Conservation (phyloP, 2,888 invertebrate species). For the Sympetrum striolatum region DNA sequence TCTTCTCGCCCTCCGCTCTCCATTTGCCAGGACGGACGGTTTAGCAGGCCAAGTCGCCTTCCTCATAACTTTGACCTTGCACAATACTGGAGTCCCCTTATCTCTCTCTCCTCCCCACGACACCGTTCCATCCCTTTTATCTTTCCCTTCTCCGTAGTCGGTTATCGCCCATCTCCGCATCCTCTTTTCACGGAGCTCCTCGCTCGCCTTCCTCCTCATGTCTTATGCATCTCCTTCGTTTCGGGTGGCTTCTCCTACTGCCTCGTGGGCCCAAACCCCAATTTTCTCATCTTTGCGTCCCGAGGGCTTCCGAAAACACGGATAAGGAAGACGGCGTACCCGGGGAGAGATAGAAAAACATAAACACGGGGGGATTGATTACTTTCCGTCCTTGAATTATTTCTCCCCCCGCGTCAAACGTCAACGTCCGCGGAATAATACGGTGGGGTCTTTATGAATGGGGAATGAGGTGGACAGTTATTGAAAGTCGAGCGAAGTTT, state of each 20-base stretch:
- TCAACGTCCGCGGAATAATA: not conserved
- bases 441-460: conserved; percentile 19
- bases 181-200: not conserved
- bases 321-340: not conserved
- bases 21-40: not conserved
- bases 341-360: not conserved
- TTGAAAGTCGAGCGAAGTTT: not conserved
- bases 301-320: conserved; percentile 38
- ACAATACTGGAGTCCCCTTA: not conserved
- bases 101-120: not conserved
- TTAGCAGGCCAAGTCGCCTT: not conserved
- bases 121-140: not conserved
- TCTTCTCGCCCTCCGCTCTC: not conserved
- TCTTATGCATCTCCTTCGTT: conserved; percentile 36
- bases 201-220: conserved; percentile 25
- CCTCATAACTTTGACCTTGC: not conserved
- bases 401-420: conserved; percentile 8
- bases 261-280: conserved; percentile 26
- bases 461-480: conserved; percentile 32
- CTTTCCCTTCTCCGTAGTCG: not conserved
- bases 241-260: conserved; percentile 1
- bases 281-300: conserved; percentile 41
- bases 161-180: conserved; percentile 28
- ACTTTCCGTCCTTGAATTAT: conserved; percentile 23
- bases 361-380: conserved; percentile 15